Conservation (phyloP, 2,888 invertebrate species). For the Acleris literana region DNA sequence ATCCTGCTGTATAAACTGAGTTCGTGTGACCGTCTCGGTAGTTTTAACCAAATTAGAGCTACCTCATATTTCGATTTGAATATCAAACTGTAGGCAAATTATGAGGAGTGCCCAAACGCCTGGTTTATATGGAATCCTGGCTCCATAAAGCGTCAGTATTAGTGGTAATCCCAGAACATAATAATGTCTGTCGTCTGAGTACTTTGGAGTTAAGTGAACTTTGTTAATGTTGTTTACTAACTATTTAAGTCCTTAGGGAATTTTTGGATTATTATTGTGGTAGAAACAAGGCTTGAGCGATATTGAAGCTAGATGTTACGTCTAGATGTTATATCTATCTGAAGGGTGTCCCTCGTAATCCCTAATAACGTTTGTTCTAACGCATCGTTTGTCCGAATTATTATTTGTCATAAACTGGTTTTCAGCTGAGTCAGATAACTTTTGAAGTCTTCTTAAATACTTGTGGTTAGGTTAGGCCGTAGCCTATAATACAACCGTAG, state of each 20-base stretch:
- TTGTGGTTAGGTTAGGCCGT: too few species aligned
- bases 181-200: background rate
- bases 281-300: too few species aligned
- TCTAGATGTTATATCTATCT: too few species aligned
- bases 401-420: too few species aligned
- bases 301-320: too few species aligned
- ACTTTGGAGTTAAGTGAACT: constrained; percentile 1
- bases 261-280: background rate
- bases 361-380: too few species aligned
- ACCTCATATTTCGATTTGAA: constrained; percentile 1
- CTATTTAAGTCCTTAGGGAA: background rate
- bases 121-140: background rate
- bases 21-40: background rate
- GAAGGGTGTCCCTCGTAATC: too few species aligned
- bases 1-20: background rate
- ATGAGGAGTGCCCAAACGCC: background rate
- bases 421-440: too few species aligned
- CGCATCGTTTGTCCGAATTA: too few species aligned
- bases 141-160: background rate
- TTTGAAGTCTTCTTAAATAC: too few species aligned
- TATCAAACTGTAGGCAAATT: background rate
- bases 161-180: background rate
- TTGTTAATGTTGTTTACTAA: background rate
- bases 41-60: constrained; percentile 1
- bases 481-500: too few species aligned